phyloP scores from a whole-genome alignment of 2,888 invertebrate species.

The Dryocosmus kuriphilus region DNA sequence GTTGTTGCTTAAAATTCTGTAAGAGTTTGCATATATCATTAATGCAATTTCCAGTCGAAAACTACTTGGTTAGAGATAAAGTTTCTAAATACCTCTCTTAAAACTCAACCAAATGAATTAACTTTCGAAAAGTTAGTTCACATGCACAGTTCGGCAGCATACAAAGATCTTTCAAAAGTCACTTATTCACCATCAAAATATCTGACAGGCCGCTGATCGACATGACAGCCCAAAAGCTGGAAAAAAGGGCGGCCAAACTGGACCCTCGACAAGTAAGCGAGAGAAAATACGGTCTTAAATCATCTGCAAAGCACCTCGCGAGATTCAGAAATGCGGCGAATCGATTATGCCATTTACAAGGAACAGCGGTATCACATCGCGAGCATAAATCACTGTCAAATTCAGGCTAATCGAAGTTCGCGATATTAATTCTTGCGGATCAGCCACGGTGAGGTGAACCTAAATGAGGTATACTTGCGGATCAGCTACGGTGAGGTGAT shows the following conservation, averaged over 20 bases:
- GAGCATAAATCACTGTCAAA: conserved; percentile 73
- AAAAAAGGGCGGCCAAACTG: conserved; percentile 48
- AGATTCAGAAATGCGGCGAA: conserved; percentile 46
- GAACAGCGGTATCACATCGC: conserved; percentile 62
- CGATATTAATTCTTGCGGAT: conserved; percentile 56
- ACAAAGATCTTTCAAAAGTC: conserved; percentile 38
- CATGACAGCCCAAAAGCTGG: conserved; percentile 42
- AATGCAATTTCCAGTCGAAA: too few species aligned
- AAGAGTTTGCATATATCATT: too few species aligned
- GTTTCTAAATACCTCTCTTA: too few species aligned
- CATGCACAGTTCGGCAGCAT: background rate
- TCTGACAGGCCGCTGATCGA: conserved; percentile 29
- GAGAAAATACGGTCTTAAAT: conserved; percentile 45
- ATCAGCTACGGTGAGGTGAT: conserved; percentile 42
- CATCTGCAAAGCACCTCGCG: conserved; percentile 17
- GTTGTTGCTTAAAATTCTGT: too few species aligned
- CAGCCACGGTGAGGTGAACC: conserved; percentile 13
- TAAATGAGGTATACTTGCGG: conserved; percentile 38
- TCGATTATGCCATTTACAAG: conserved; percentile 52
- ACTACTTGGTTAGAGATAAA: too few species aligned
- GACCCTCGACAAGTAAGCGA: conserved; percentile 47
- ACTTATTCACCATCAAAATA: conserved; percentile 26
- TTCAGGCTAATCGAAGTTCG: conserved; percentile 69
- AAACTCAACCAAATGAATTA: too few species aligned
- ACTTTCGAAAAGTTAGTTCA: background rate